These are phyloP conservation scores for Ceyx cyanopectus DNA, from an alignment of 2,113 vertebrate genomes.

Conservation along the genomic window DNA sequence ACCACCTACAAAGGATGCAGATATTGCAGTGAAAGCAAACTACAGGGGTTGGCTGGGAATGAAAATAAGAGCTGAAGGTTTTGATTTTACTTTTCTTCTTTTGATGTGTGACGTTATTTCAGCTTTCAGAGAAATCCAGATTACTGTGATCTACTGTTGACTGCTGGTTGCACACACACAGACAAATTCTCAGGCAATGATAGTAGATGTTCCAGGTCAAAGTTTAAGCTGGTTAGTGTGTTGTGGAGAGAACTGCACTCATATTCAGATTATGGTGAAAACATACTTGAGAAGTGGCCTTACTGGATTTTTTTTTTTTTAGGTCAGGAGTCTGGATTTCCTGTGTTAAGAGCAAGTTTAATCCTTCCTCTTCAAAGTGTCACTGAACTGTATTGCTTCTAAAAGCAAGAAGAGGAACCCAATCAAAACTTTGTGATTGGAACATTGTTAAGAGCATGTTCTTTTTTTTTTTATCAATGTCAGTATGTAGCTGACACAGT, in stretches of 20 bases:
- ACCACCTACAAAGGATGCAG: background rate
- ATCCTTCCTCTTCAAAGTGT: background rate
- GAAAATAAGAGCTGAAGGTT: background rate
- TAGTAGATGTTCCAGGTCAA: background rate
- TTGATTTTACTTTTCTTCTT: background rate
- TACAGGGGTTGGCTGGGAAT: background rate
- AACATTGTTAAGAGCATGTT: background rate
- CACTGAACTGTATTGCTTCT: background rate
- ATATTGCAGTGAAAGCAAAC: background rate
- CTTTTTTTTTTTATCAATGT: background rate
- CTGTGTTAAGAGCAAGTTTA: background rate
- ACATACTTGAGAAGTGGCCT: background rate
- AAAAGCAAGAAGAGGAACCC: background rate
- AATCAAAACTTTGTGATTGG: background rate
- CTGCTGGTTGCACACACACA: background rate
- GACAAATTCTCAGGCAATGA: background rate
- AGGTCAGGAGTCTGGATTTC: background rate
- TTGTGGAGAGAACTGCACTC: background rate
- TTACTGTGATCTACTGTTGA: background rate
- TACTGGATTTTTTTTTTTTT: background rate
- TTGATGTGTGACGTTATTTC: background rate
- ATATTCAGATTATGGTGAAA: background rate
- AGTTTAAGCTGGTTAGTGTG: background rate
- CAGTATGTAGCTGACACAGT: background rate
- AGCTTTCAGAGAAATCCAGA: background rate